These are phyloP conservation scores for Pomatorhinus ruficollis DNA, from an alignment of 2,113 vertebrate genomes.

Conservation along the genomic window DNA sequence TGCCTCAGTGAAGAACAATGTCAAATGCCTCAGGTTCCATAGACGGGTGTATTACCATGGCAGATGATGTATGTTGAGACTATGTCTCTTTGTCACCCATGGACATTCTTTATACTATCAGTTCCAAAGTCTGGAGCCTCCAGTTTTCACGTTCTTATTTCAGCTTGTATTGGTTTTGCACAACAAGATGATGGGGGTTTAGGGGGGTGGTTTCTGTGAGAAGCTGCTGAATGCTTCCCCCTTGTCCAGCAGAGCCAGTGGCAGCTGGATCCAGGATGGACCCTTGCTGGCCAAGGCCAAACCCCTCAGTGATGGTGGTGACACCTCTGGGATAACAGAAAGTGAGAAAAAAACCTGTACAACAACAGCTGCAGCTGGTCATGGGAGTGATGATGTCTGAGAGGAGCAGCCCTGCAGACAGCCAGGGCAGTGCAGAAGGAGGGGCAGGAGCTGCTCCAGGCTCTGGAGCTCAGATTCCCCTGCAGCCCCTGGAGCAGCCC, in stretches of 20 bases:
- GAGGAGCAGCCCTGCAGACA: not conserved
- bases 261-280: not conserved
- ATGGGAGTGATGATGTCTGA: rapidly evolving
- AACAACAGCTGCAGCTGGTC: not conserved
- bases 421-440: not conserved
- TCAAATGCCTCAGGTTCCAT: not conserved
- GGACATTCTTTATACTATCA: not conserved
- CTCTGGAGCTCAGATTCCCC: not conserved
- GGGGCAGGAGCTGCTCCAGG: not conserved
- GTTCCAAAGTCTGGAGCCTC: not conserved
- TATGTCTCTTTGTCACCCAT: not conserved
- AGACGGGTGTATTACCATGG: not conserved
- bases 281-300: rapidly evolving
- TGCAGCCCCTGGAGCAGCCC: not conserved
- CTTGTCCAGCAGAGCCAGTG: not conserved
- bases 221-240: not conserved
- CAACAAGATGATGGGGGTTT: not conserved
- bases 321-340: not conserved
- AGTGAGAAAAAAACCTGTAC: not conserved
- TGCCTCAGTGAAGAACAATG: not conserved
- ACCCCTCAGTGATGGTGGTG: rapidly evolving
- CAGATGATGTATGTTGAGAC: not conserved
- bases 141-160: not conserved
- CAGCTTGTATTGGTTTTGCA: not conserved
- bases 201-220: not conserved